These are phyloP conservation scores for Cochlearius cochlearius DNA, from an alignment of 2,113 vertebrate genomes.

Conservation along the genomic window DNA sequence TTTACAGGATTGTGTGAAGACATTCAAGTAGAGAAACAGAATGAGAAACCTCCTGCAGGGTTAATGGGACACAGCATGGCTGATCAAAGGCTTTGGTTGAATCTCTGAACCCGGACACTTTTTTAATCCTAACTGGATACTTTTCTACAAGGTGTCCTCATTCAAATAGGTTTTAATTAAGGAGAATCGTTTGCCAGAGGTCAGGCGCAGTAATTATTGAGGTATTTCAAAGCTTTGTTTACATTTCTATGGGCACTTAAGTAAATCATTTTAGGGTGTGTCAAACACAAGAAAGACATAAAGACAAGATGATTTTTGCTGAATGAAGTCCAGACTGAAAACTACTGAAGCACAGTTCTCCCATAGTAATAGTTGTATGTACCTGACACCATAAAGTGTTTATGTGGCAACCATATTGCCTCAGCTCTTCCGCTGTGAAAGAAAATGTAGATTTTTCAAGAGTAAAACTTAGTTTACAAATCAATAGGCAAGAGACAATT, in stretches of 20 bases:
- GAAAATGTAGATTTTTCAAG: constrained; percentile 55
- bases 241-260: neutral
- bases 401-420: constrained; percentile 14
- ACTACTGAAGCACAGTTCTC: constrained; percentile 2
- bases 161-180: neutral
- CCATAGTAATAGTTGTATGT: neutral
- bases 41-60: neutral
- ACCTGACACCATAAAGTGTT: constrained; percentile 33
- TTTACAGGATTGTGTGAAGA: neutral
- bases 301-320: neutral
- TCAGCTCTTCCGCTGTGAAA: constrained; percentile 29
- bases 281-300: neutral
- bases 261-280: neutral
- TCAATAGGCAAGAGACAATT: constrained; percentile 40
- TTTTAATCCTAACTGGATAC: neutral
- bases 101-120: neutral
- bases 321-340: constrained; percentile 2
- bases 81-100: neutral
- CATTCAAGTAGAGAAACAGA: neutral
- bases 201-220: neutral
- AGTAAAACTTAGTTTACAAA: constrained; percentile 50
- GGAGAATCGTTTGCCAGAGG: neutral
- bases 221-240: neutral
- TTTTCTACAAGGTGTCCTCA: neutral
- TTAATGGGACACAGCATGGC: neutral